Evolutionary conservation across 1,140 invertebrate genomes (phyloP).

Genomic region (Drosophila kurseongensis): DNA sequence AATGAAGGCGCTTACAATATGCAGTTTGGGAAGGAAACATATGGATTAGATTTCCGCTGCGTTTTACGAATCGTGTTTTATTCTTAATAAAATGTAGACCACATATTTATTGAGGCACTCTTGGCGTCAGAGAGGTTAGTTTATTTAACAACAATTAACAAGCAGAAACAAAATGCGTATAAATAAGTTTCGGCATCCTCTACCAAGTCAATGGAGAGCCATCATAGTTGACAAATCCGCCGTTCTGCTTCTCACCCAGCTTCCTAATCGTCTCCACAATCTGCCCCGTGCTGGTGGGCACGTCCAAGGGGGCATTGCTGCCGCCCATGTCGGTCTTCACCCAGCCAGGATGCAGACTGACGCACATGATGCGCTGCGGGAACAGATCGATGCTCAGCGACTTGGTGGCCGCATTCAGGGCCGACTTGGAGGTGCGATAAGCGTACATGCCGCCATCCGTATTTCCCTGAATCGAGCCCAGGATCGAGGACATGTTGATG

Average conservation of each 20-base stretch:
- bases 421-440: conserved; percentile 94
- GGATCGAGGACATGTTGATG: conserved; percentile 92
- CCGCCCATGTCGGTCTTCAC: conserved; percentile 96
- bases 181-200: background rate
- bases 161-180: background rate
- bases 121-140: background rate
- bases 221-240: conserved; percentile 91
- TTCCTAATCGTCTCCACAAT: conserved; percentile 88
- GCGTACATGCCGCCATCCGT: conserved; percentile 91
- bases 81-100: too few species aligned
- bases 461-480: conserved; percentile 92
- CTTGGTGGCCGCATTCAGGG: conserved; percentile 94
- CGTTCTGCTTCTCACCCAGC: conserved; percentile 88
- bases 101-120: conserved; percentile 5
- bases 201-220: conserved; percentile 91
- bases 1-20: too few species aligned
- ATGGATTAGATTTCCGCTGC: too few species aligned
- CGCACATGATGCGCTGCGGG: conserved; percentile 90
- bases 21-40: too few species aligned
- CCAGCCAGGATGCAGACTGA: conserved; percentile 95
- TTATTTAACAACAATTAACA: conserved; percentile 38
- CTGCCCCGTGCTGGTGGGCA: conserved; percentile 87
- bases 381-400: conserved; percentile 93
- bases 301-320: conserved; percentile 89
- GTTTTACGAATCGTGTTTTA: too few species aligned